phyloP scores from a whole-genome alignment of 2,888 invertebrate species.

The Tolmerus cingulatus region DNA sequence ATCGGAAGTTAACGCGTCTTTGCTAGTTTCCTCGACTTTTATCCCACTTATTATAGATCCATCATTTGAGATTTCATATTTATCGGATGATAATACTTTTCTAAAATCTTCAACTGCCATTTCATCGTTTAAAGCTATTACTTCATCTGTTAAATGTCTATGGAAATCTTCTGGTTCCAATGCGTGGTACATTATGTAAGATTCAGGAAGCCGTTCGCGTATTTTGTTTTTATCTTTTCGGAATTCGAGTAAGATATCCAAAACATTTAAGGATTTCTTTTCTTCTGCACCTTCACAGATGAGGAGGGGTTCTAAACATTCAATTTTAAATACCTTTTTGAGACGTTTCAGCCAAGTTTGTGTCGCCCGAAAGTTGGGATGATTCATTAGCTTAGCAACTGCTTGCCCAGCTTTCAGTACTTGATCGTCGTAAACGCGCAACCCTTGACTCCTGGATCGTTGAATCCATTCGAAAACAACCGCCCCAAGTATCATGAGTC shows the following conservation, averaged over 20 bases:
- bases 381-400: not conserved
- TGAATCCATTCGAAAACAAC: conserved; percentile 18
- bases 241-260: not conserved
- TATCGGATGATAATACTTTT: not conserved
- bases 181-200: not conserved
- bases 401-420: not conserved
- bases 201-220: not conserved
- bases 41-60: no score
- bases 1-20: not conserved
- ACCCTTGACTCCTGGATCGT: not conserved
- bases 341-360: conserved; percentile 38
- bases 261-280: not conserved
- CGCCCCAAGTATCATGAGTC: not conserved
- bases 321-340: not conserved
- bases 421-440: not conserved
- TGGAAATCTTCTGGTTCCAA: not conserved
- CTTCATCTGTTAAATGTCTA: not conserved
- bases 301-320: not conserved
- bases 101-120: not conserved
- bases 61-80: not conserved
- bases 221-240: not conserved
- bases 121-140: not conserved
- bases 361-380: not conserved
- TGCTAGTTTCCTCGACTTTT: no score
- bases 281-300: not conserved